Conservation (phyloP, 2,888 invertebrate species). For the Cancer borealis region DNA sequence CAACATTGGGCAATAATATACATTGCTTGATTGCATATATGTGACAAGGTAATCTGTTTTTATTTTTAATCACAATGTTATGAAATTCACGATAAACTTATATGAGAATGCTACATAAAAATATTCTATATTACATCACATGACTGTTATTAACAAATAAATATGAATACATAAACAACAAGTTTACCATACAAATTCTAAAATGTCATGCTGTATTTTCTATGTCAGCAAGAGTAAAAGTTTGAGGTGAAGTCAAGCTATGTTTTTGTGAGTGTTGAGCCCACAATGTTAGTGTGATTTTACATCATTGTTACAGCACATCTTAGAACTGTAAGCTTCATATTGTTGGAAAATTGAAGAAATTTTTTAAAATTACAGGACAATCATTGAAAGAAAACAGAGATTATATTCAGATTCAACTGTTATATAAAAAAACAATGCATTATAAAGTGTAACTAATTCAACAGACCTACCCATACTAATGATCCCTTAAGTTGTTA, state of each 20-base stretch:
- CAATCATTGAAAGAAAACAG: background rate
- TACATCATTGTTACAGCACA: background rate
- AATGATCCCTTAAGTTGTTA: background rate
- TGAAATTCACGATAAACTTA: background rate
- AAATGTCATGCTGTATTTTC: background rate
- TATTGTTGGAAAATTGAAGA: background rate
- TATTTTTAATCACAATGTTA: background rate
- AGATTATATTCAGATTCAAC: background rate
- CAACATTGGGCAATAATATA: background rate
- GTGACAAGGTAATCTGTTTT: background rate
- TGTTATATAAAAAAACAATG: background rate
- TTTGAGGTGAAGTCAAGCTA: conserved; percentile 2
- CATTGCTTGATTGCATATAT: background rate
- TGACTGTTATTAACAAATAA: background rate
- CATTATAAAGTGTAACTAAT: background rate
- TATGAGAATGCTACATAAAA: conserved; percentile 17
- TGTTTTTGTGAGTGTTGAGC: background rate
- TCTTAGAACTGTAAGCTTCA: background rate
- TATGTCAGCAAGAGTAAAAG: background rate
- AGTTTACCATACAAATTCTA: conserved; percentile 11
- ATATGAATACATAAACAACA: background rate
- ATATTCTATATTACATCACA: conserved; percentile 21
- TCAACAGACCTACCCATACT: background rate
- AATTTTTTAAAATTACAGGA: background rate
- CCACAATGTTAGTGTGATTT: background rate